Percentiles rank a stretch among this genome's conserved stretches.
These are phyloP conservation scores for Azemiops feae DNA, from an alignment of 2,113 vertebrate species.

Conservation along the genomic window DNA sequence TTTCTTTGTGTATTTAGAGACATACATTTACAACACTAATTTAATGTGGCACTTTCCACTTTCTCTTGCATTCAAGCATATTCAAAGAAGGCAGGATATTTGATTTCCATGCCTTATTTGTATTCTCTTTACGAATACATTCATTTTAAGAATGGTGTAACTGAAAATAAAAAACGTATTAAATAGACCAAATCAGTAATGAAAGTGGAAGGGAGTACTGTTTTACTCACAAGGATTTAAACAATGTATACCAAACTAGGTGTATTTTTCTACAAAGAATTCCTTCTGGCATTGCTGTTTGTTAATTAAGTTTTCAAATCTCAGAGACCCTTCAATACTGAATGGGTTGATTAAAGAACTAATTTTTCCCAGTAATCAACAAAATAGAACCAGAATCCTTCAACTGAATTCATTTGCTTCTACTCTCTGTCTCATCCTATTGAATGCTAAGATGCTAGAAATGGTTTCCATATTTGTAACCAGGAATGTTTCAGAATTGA, in stretches of 20 bases:
- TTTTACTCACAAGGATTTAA: slow-evolving; percentile 18
- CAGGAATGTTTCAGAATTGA: slow-evolving; percentile 17
- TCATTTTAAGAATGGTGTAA: neutral
- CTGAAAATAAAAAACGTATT: neutral
- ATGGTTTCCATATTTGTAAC: neutral
- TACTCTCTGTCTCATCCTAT: neutral
- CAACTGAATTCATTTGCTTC: neutral
- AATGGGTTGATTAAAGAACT: neutral
- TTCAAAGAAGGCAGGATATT: slow-evolving; percentile 16
- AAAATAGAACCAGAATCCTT: neutral
- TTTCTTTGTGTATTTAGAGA: neutral
- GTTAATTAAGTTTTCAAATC: neutral
- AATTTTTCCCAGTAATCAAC: neutral
- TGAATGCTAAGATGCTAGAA: neutral
- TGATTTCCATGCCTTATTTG: neutral
- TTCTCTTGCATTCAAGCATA: neutral
- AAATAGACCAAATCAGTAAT: slow-evolving; percentile 13
- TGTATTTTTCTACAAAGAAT: neutral
- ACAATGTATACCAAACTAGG: neutral
- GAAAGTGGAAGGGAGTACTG: neutral
- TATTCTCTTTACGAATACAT: slow-evolving; percentile 12
- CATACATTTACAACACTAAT: neutral
- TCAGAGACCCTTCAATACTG: neutral
- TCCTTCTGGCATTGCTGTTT: neutral
- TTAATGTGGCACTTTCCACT: neutral